Conservation (phyloP, 35 echinoderm and acorn worm genomes). For the Strongylocentrotus purpuratus region DNA sequence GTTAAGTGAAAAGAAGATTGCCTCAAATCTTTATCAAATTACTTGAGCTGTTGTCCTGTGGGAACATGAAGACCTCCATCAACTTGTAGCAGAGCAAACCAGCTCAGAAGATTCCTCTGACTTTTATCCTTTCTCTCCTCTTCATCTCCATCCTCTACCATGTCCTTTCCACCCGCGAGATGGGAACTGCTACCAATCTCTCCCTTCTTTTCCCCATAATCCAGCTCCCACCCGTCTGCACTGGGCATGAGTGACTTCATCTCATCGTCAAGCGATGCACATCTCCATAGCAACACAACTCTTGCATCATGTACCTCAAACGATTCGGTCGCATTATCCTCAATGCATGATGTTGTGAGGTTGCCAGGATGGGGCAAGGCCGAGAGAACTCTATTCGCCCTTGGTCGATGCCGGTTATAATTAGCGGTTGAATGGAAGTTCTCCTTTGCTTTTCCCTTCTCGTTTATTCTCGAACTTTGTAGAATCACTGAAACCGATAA, state of each 20-base stretch:
- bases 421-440: background rate
- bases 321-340: background rate
- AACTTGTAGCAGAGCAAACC: conserved; percentile 62
- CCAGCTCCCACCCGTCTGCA: conserved; percentile 53
- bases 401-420: background rate
- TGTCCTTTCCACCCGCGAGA: background rate
- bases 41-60: background rate
- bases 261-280: conserved; percentile 31
- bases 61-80: background rate
- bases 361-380: background rate
- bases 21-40: background rate
- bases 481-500: background rate
- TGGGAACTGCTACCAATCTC: conserved; percentile 1
- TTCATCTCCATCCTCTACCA: conserved; percentile 44
- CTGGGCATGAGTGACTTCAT: conserved; percentile 37
- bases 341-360: background rate
- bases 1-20: background rate
- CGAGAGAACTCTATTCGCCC: background rate
- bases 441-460: background rate
- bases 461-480: background rate
- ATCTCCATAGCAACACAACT: conserved; percentile 60
- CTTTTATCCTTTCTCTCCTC: conserved; percentile 18
- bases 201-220: conserved; percentile 31
- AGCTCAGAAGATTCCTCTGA: conserved; percentile 35
- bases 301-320: conserved; percentile 5